Evolutionary conservation across 2,797 vertebrate species (phyloP).

Genomic region (Balearica regulorum): DNA sequence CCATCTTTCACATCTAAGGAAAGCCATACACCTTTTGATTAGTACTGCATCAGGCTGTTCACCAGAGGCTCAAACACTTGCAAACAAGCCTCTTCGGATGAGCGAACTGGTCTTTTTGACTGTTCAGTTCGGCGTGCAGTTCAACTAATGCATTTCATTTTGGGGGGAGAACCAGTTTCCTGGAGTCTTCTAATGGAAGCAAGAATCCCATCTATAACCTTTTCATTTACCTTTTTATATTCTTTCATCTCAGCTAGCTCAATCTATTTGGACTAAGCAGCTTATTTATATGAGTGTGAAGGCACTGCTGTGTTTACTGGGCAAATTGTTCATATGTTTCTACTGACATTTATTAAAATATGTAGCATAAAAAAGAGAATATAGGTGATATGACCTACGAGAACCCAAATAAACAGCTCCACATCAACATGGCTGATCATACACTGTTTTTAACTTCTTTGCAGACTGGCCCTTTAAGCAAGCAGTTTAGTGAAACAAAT

Average conservation of each 20-base stretch:
- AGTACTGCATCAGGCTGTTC: neutral
- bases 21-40: slow-evolving; percentile 7
- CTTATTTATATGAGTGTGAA: neutral
- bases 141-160: neutral
- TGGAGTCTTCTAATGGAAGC: neutral
- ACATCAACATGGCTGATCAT: neutral
- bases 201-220: neutral
- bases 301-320: neutral
- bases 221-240: neutral
- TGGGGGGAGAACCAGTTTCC: neutral
- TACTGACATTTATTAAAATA: neutral
- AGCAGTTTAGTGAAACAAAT: neutral
- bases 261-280: neutral
- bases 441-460: neutral
- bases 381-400: neutral
- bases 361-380: neutral
- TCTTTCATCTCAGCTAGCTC: neutral
- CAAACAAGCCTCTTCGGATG: neutral
- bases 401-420: neutral
- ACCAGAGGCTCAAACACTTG: neutral
- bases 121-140: neutral
- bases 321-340: neutral
- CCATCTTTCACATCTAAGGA: slow-evolving; percentile 17
- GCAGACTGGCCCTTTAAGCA: neutral
- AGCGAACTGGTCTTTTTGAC: neutral